Conservation (phyloP, 2,888 invertebrate genomes). For the Polydrusus cervinus region DNA sequence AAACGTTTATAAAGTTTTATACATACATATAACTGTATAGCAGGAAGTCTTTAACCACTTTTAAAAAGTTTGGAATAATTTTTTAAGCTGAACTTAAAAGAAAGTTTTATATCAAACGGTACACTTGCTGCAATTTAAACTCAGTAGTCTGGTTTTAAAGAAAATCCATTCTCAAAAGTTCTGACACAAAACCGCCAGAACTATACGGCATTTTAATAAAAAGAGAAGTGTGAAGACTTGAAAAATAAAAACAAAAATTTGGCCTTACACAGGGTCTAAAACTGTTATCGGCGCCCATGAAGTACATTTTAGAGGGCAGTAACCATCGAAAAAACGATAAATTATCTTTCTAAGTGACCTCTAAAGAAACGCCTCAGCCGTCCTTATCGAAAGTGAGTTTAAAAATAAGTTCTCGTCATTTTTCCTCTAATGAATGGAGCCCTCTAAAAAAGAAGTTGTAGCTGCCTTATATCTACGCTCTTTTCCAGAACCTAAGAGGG, state of each 20-base stretch:
- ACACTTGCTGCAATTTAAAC: not conserved
- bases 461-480: too few relatives aligned
- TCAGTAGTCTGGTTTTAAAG: not conserved
- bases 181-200: not conserved
- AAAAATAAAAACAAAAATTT: not conserved
- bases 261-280: too few relatives aligned
- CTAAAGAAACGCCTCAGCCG: too few relatives aligned
- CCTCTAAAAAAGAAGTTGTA: too few relatives aligned
- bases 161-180: slow-evolving; percentile 1
- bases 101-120: slow-evolving; percentile 8
- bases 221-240: not conserved
- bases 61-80: slow-evolving; percentile 12
- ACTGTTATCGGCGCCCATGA: too few relatives aligned
- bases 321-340: too few relatives aligned
- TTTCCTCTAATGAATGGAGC: too few relatives aligned
- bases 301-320: too few relatives aligned
- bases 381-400: too few relatives aligned
- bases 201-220: slow-evolving; percentile 2
- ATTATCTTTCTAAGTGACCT: too few relatives aligned
- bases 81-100: slow-evolving; percentile 11
- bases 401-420: too few relatives aligned
- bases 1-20: not conserved
- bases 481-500: too few relatives aligned
- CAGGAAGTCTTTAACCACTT: not conserved
- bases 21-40: not conserved